These are phyloP conservation scores for Otolemur crassicaudatus DNA, from an alignment of 2,797 vertebrate genomes.

Conservation along the genomic window DNA sequence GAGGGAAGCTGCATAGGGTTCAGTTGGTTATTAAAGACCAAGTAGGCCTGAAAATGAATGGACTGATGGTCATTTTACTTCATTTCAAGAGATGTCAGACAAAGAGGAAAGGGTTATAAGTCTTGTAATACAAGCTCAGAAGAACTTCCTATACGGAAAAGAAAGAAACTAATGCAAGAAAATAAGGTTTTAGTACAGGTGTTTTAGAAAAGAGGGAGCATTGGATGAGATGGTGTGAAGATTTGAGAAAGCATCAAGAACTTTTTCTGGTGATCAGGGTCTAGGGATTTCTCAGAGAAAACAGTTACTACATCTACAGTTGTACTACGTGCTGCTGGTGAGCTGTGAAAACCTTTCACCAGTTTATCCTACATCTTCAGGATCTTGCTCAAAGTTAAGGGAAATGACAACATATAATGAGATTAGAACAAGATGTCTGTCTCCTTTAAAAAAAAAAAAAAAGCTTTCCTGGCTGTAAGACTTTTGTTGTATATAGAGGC, in stretches of 20 bases:
- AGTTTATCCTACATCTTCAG: background rate
- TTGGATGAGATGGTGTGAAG: background rate
- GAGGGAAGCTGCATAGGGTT: background rate
- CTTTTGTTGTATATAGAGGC: background rate
- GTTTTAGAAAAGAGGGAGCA: background rate
- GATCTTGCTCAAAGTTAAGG: background rate
- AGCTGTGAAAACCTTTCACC: background rate
- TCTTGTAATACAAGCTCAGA: background rate
- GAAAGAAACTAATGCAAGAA: conserved; percentile 1
- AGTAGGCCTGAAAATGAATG: background rate
- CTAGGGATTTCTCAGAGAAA: background rate
- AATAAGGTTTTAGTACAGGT: background rate
- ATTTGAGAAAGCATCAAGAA: background rate
- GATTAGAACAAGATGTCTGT: background rate
- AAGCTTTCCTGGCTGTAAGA: background rate
- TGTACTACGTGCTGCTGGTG: no score
- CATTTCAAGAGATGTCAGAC: background rate
- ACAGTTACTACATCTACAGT: background rate
- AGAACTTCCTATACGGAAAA: background rate
- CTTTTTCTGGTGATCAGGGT: background rate
- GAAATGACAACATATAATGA: background rate
- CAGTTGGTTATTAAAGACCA: background rate
- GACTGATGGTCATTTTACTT: background rate
- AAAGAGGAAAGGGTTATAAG: background rate
- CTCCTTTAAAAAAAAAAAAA: conserved; percentile 23